Conservation (phyloP, 2,888 invertebrate genomes). For the Rhingia rostrata region DNA sequence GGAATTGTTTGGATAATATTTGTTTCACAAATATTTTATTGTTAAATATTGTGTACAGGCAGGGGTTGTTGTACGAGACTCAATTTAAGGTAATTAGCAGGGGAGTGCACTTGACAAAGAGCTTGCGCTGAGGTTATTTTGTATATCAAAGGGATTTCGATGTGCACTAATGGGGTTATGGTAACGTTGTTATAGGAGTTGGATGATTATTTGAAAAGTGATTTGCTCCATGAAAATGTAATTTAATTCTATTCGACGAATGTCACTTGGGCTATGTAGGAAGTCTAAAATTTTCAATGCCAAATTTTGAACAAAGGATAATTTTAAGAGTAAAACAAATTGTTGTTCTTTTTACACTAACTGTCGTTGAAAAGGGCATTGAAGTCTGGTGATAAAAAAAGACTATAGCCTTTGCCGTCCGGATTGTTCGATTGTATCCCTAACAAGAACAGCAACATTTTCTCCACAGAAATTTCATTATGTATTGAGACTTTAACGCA, state of each 20-base stretch:
- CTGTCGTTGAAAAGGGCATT: no score
- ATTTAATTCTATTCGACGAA: not conserved
- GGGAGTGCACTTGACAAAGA: constrained; percentile 7
- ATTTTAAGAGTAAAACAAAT: no score
- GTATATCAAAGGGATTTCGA: constrained; percentile 13
- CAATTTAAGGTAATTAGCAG: constrained; percentile 50
- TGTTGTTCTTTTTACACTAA: no score
- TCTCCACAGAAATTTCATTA: no score
- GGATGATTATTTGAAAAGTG: not conserved
- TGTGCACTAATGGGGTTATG: constrained; percentile 7
- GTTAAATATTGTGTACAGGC: constrained; percentile 7
- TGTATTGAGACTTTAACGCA: no score
- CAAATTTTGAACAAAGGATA: not conserved
- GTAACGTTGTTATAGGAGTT: constrained; percentile 15
- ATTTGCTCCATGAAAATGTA: not conserved
- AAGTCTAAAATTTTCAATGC: not conserved
- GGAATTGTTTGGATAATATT: constrained; percentile 65
- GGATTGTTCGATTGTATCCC: no score
- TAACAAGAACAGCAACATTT: no score
- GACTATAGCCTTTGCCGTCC: no score
- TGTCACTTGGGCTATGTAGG: not conserved
- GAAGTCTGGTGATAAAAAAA: no score
- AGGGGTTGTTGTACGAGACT: constrained; percentile 25
- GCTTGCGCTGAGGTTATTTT: constrained; percentile 19
- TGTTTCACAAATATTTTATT: constrained; percentile 61